Evolutionary conservation across 2,113 vertebrate genomes (phyloP).

Genomic region (Callorhinus ursinus): DNA sequence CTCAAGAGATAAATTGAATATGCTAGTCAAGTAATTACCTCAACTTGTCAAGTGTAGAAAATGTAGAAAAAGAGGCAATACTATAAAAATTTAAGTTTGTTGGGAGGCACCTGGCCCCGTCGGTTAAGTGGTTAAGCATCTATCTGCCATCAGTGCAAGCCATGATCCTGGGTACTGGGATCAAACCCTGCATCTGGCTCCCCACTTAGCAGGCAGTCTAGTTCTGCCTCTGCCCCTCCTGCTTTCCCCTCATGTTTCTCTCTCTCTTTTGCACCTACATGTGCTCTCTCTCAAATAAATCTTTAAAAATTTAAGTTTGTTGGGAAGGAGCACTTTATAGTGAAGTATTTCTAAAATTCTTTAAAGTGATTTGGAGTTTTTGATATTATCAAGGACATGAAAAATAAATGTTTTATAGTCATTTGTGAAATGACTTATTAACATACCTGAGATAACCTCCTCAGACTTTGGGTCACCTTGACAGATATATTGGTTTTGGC

Average conservation of each 20-base stretch:
- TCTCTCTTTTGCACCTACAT: neutral
- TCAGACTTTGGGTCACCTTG: conserved; percentile 45
- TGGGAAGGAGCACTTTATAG: neutral
- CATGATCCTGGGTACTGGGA: neutral
- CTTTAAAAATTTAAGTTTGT: neutral
- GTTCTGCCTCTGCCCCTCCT: neutral
- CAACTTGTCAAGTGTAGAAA: neutral
- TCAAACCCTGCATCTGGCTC: neutral
- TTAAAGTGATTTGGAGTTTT: neutral
- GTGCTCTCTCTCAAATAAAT: neutral
- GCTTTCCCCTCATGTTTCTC: no score
- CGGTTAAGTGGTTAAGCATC: neutral
- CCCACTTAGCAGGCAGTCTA: neutral
- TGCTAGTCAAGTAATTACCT: neutral
- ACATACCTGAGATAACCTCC: neutral
- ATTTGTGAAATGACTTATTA: conserved; percentile 18
- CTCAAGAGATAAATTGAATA: neutral
- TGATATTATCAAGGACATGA: neutral
- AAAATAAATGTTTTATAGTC: neutral
- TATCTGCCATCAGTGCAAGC: neutral
- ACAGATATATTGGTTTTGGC: conserved; percentile 30
- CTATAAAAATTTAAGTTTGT: neutral
- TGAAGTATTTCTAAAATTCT: neutral
- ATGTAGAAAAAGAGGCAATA: neutral
- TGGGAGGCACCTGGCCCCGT: neutral